phyloP scores from a whole-genome alignment of 2,888 invertebrate genomes.

The Gonocerus acuteangulatus region DNA sequence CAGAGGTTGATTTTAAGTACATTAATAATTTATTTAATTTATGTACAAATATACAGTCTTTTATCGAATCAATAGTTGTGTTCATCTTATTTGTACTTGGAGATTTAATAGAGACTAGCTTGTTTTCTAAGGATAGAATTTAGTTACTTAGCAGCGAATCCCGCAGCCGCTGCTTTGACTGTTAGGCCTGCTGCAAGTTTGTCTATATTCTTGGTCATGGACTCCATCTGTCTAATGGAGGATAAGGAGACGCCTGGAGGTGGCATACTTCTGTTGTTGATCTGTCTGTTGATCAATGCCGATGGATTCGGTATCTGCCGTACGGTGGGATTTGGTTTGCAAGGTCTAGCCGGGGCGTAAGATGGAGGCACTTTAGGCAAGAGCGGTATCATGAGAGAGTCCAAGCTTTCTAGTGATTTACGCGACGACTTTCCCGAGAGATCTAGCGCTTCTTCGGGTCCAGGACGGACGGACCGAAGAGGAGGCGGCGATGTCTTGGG shows the following conservation, averaged over 20 bases:
- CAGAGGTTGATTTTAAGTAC: no score
- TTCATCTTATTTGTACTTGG: no score
- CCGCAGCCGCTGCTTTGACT: conserved; percentile 37
- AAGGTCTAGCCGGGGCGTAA: conserved; percentile 13
- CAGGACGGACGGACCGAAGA: background rate
- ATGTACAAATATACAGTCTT: no score
- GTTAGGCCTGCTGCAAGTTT: conserved; percentile 40
- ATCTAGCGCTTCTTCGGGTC: conserved; percentile 50
- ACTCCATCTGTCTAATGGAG: conserved; percentile 38
- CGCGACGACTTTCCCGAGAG: conserved; percentile 46
- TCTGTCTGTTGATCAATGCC: conserved; percentile 50
- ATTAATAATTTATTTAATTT: no score
- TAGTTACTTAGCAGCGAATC: background rate
- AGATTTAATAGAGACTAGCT: no score
- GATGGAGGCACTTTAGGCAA: conserved; percentile 30
- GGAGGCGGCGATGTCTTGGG: conserved; percentile 29
- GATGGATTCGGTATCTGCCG: conserved; percentile 59
- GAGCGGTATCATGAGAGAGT: conserved; percentile 29
- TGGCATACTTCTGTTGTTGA: conserved; percentile 34
- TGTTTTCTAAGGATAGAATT: no score
- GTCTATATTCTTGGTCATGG: conserved; percentile 40
- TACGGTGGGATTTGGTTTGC: conserved; percentile 51
- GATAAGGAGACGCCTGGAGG: conserved; percentile 37
- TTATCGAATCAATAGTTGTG: no score
- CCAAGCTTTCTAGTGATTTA: conserved; percentile 37